Evolutionary conservation across 2,797 vertebrate genomes (phyloP), one percentile per base, ranked within the genome.

Genomic region (Scyliorhinus canicula): DNA sequence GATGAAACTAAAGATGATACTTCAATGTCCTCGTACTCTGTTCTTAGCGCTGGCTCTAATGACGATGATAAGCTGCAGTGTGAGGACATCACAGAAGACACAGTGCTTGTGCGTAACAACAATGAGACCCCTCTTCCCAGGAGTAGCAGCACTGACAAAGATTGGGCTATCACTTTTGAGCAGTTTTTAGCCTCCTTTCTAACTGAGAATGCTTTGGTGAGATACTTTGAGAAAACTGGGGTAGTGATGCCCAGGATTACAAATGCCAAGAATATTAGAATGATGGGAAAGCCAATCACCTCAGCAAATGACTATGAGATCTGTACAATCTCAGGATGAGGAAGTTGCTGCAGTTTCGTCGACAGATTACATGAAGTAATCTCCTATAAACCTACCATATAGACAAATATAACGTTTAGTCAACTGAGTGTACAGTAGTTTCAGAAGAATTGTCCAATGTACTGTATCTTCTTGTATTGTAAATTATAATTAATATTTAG

Each of bases 101-200:
- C 99, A 0, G 98, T 99, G 67, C 97, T 99, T 96, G 98, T 99
- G 95, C 97, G 97, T 71, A 98, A 97, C 55, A 95, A 96, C 95
- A 7, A 95, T 4, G 14, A 96, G 0, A 93, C 95, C 0, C 95
- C 97, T 8, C 97, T 99, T 35, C 98, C 97, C 1, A 97, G 98
- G 95, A 98, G 98, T 97, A 97, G 97, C 0, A 99, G 98, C 97
- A 97, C 99, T 0, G 99, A 99, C 96, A 97, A 98, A 95, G 99
- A 99, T 97, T 99, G 99, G 99, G 98, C 99, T 96, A 98, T 99
- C 96, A 99, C 98, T 1, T 99, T 99, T 0, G 99, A 99, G 96
- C 99, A 99, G 95, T 99, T 99, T 96, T 96, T 99, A 96, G 99
- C 99, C 95, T 99, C 99, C 0, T 98, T 99, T 88, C 97, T 99